Conservation (phyloP, 1,140 invertebrate genomes). For the Trichonephila inaurata region DNA sequence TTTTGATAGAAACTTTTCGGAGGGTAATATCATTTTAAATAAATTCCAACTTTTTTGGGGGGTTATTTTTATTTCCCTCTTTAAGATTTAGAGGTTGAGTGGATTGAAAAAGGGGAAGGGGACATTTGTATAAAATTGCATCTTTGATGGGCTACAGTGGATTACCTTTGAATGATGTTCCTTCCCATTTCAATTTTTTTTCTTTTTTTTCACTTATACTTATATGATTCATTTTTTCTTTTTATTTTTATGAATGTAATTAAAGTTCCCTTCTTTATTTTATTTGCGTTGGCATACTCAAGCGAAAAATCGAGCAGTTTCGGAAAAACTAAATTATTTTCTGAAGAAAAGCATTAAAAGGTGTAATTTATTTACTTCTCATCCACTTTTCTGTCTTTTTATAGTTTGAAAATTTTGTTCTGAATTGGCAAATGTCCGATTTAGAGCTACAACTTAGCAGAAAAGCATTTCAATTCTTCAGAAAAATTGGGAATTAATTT, state of each 20-base stretch:
- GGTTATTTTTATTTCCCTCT: background rate
- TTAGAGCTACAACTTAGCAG: background rate
- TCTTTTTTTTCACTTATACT: background rate
- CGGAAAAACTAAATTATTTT: conserved; percentile 15
- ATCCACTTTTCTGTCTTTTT: background rate
- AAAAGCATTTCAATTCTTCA: background rate
- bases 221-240: background rate
- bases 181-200: background rate
- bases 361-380: conserved; percentile 19
- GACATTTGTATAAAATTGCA: conserved; percentile 37
- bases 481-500: conserved; percentile 23
- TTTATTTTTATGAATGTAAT: background rate
- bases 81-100: background rate
- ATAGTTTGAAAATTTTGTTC: background rate
- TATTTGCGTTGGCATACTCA: background rate
- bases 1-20: background rate
- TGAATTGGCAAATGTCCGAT: conserved; percentile 1
- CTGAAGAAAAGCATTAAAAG: background rate
- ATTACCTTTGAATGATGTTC: conserved; percentile 40
- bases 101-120: background rate
- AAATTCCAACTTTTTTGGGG: conserved; percentile 54
- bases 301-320: background rate
- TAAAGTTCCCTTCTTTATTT: background rate
- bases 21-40: conserved; percentile 75
- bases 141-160: conserved; percentile 14